A percentile compares a stretch with the other conserved stretches of the same genome.
phyloP scores from a whole-genome alignment of 2,888 invertebrate species.

The Frankliniella intonsa region DNA sequence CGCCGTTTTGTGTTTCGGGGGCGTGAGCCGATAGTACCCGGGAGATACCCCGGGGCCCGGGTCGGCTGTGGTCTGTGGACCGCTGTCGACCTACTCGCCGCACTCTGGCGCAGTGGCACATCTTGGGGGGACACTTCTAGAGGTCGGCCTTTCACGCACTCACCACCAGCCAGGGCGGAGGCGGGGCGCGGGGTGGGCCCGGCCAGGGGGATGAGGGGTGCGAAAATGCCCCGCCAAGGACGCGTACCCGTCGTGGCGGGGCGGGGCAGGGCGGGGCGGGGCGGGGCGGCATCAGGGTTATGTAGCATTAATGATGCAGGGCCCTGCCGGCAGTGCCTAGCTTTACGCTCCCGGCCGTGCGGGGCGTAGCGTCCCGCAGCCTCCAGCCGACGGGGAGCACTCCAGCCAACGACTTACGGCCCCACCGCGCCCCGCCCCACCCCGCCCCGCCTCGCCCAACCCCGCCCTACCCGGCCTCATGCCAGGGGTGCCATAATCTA shows the following conservation, averaged over 20 bases:
- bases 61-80: no score
- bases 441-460: background rate
- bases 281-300: background rate
- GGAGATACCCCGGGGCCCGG: no score
- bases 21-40: no score
- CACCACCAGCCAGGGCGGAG: no score
- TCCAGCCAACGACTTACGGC: conserved; percentile 10
- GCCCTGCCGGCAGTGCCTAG: background rate
- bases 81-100: no score
- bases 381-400: background rate
- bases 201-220: background rate
- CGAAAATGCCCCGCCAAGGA: background rate
- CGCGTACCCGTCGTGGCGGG: no score
- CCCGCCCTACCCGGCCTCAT: background rate
- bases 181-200: no score
- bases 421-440: background rate
- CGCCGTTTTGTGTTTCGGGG: no score
- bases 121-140: background rate
- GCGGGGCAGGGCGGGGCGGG: no score
- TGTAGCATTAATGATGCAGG: conserved; percentile 17
- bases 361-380: no score
- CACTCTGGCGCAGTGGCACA: background rate
- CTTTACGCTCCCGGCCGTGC: conserved; percentile 1
- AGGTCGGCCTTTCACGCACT: no score
- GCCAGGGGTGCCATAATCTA: no score